Percentiles rank a stretch among this genome's conserved stretches.
phyloP scores from a whole-genome alignment of 2,797 vertebrate genomes.

The Sebastes nivosus region DNA sequence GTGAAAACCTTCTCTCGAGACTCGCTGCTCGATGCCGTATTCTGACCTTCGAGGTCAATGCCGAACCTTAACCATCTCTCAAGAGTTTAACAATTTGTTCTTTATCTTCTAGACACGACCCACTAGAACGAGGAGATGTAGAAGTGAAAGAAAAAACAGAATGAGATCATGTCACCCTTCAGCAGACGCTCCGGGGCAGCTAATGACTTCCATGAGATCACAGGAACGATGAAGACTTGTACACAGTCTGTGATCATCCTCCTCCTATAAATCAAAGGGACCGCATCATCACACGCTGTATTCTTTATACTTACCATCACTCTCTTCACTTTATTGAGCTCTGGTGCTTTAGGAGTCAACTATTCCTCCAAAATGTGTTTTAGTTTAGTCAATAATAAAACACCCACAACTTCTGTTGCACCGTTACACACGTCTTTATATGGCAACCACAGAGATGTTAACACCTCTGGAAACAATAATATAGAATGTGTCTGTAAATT shows the following conservation, averaged over 20 bases:
- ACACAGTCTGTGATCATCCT: slow-evolving; percentile 42
- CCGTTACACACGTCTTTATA: not conserved
- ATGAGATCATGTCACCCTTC: slow-evolving; percentile 13
- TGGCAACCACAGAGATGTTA: not conserved
- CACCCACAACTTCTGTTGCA: not conserved
- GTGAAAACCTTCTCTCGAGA: too few relatives aligned
- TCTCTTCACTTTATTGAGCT: not conserved
- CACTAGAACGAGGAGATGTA: not conserved
- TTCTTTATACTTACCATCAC: not conserved
- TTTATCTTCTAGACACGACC: too few relatives aligned
- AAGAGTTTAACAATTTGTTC: too few relatives aligned
- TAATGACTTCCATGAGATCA: slow-evolving; percentile 51
- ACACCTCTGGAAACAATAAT: not conserved
- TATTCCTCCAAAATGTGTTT: not conserved
- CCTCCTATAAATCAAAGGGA: slow-evolving; percentile 28
- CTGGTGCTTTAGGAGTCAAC: not conserved
- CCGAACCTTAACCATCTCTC: too few relatives aligned
- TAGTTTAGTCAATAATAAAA: not conserved
- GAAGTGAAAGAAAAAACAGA: not conserved
- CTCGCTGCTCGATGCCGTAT: too few relatives aligned
- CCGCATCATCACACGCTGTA: not conserved
- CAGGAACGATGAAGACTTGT: slow-evolving; percentile 7
- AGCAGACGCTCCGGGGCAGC: slow-evolving; percentile 14
- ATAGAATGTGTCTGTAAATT: not conserved
- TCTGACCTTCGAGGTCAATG: too few relatives aligned